Percentiles rank a stretch among this genome's conserved stretches.
Conservation (phyloP, 2,797 vertebrate species). For the Telmatherina bonti region DNA sequence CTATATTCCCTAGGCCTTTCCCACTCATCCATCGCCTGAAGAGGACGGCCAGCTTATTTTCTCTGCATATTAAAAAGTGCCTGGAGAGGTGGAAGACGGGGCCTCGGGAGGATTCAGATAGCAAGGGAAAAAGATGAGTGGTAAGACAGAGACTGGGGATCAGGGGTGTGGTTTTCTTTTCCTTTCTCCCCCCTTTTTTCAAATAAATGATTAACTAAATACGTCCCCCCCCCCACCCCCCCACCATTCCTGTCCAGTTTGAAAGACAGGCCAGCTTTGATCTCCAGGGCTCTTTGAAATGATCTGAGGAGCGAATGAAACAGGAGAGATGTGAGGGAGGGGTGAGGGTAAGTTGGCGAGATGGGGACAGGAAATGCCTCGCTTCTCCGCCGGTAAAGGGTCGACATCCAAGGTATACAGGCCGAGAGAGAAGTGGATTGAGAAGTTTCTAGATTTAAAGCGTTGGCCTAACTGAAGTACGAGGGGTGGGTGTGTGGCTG, state of each 20-base stretch:
- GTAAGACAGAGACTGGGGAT: slow-evolving; percentile 46
- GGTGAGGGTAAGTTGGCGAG: slow-evolving; percentile 36
- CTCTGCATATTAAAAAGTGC: slow-evolving; percentile 67
- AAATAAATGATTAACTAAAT: slow-evolving; percentile 81
- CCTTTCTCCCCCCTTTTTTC: not conserved
- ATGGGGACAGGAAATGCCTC: slow-evolving; percentile 47
- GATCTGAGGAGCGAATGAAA: slow-evolving; percentile 62
- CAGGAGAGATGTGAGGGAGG: slow-evolving; percentile 42
- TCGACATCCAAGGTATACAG: slow-evolving; percentile 54
- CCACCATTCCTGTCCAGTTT: slow-evolving; percentile 70
- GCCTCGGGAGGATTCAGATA: slow-evolving; percentile 45
- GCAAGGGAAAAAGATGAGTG: slow-evolving; percentile 29
- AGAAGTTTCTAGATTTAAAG: slow-evolving; percentile 22
- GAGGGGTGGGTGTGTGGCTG: slow-evolving; percentile 28
- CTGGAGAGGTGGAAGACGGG: slow-evolving; percentile 55
- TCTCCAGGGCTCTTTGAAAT: slow-evolving; percentile 78
- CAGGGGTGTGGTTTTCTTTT: slow-evolving; percentile 22
- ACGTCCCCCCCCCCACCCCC: slow-evolving; percentile 55
- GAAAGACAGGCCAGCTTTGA: slow-evolving; percentile 75
- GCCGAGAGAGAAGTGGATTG: slow-evolving; percentile 1
- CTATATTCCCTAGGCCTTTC: slow-evolving; percentile 56
- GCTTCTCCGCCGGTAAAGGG: slow-evolving; percentile 40
- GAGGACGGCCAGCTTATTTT: slow-evolving; percentile 68
- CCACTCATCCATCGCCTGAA: slow-evolving; percentile 60
- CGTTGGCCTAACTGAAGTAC: slow-evolving; percentile 24